Percentiles rank a stretch among this genome's conserved stretches.
phyloP scores from a whole-genome alignment of 2,888 invertebrate genomes.

The Pimpla rufipes region DNA sequence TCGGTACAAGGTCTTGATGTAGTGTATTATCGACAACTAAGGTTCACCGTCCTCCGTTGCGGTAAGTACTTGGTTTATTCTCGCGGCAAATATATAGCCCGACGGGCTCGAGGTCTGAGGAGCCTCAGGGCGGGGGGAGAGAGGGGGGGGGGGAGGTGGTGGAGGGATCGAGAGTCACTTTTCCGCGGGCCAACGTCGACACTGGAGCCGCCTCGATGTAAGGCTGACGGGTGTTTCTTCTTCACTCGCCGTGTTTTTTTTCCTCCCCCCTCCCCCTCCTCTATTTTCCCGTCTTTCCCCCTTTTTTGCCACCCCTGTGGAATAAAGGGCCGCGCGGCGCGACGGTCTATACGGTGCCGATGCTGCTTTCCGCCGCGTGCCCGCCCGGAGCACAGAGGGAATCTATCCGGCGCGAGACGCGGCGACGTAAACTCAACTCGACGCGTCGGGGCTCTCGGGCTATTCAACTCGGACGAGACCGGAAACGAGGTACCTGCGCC shows the following conservation, averaged over 20 bases:
- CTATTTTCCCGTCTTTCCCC: slow-evolving; percentile 10
- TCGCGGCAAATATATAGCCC: slow-evolving; percentile 9
- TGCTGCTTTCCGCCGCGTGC: neutral
- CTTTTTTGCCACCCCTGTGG: neutral
- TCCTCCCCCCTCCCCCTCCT: neutral
- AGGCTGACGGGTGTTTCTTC: slow-evolving; percentile 19
- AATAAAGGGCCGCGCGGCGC: slow-evolving; percentile 3
- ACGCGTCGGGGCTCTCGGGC: slow-evolving; percentile 16
- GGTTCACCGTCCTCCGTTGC: slow-evolving; percentile 42
- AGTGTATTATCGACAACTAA: slow-evolving; percentile 49
- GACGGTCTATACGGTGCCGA: neutral
- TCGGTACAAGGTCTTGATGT: slow-evolving; percentile 10
- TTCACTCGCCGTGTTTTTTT: neutral
- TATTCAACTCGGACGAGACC: slow-evolving; percentile 43
- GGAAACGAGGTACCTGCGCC: slow-evolving; percentile 45
- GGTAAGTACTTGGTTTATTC: slow-evolving; percentile 44
- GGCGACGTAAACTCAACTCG: slow-evolving; percentile 46
- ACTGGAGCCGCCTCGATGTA: slow-evolving; percentile 37
- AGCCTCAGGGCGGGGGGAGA: too few species aligned
- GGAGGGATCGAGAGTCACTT: slow-evolving; percentile 15
- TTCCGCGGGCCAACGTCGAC: slow-evolving; percentile 8
- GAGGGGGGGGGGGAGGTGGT: neutral
- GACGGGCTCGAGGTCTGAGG: neutral
- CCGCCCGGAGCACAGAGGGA: neutral
- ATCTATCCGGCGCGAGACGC: slow-evolving; percentile 42